A percentile compares a stretch with the other conserved stretches of the same genome.
These are phyloP conservation scores for Cygnus buccinator DNA, from an alignment of 2,113 vertebrate species.

Conservation along the genomic window DNA sequence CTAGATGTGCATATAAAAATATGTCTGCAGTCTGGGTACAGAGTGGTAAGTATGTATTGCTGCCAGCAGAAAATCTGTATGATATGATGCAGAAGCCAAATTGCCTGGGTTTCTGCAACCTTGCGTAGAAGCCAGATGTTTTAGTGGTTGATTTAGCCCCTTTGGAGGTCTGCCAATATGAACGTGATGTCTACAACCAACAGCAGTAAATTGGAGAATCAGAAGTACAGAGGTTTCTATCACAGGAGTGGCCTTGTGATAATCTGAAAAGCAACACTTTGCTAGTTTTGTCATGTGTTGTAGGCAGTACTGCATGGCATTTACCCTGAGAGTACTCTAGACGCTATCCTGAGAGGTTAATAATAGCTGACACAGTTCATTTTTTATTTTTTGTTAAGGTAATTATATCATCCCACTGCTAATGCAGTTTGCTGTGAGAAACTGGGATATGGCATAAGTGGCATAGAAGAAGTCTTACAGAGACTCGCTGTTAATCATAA, in stretches of 20 bases:
- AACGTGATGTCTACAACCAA: background rate
- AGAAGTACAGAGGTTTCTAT: background rate
- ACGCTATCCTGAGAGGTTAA: background rate
- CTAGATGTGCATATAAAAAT: background rate
- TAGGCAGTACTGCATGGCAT: background rate
- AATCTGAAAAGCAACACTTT: background rate
- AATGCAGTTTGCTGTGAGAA: constrained; percentile 11
- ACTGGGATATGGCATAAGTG: background rate
- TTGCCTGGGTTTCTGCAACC: background rate
- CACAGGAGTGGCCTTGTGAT: background rate
- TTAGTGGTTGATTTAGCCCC: background rate
- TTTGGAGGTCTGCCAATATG: background rate
- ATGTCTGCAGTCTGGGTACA: background rate
- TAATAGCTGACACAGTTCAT: background rate
- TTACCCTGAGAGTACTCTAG: background rate
- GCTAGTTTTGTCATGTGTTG: background rate
- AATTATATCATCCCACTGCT: constrained; percentile 24
- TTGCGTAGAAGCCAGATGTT: background rate
- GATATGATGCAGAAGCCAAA: background rate
- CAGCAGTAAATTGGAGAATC: background rate
- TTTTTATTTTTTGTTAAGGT: constrained; percentile 15
- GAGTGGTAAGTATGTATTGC: background rate
- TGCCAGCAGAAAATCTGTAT: background rate
- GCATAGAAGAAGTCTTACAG: background rate
- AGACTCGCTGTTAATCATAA: background rate